Percentiles rank a stretch among this genome's conserved stretches.
These are phyloP conservation scores for Crypturellus undulatus DNA, from an alignment of 2,113 vertebrate species.

Conservation along the genomic window DNA sequence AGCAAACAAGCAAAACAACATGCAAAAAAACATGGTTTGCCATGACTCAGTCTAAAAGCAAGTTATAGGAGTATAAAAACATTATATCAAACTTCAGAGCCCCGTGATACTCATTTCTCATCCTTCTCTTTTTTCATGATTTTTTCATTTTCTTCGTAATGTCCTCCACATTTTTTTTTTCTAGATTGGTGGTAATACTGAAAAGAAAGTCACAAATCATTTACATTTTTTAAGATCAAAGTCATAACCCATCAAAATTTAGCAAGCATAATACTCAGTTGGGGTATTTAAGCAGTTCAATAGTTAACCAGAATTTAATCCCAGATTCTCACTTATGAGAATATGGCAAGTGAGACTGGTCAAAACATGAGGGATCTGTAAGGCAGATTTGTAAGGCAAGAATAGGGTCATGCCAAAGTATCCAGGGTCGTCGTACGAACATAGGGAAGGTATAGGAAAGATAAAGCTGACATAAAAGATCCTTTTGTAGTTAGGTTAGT, in stretches of 20 bases:
- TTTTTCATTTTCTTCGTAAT: not conserved
- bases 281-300: not conserved
- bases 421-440: fast-evolving
- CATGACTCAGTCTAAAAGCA: not conserved
- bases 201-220: not conserved
- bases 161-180: not conserved
- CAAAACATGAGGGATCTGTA: not conserved
- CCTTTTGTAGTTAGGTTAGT: not conserved
- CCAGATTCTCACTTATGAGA: not conserved
- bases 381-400: not conserved
- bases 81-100: too few species aligned
- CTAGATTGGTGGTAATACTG: not conserved
- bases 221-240: not conserved
- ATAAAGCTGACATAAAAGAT: not conserved
- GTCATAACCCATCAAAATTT: not conserved
- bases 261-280: not conserved
- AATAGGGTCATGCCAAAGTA: not conserved
- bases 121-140: fast-evolving
- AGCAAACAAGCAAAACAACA: too few species aligned
- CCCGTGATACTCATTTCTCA: not conserved
- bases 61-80: not conserved
- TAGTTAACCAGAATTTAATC: not conserved
- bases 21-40: not conserved
- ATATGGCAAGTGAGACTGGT: not conserved
- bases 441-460: not conserved